Evolutionary conservation across 2,113 vertebrate genomes (phyloP), one percentile per base, ranked within the genome.

Genomic region (Pseudolaguvia tuberculata): DNA sequence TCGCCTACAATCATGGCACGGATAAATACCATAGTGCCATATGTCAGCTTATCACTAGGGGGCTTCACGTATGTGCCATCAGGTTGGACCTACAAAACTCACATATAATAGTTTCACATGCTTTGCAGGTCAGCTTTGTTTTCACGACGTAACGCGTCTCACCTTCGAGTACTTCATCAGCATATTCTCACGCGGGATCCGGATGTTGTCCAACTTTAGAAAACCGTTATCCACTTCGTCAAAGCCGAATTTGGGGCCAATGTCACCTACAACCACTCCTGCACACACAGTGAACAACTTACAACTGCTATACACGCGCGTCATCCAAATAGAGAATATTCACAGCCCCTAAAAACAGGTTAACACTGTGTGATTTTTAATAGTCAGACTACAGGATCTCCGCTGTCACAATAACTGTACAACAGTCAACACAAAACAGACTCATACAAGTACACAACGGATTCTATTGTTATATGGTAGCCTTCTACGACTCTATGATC

Each of bases 21-120:
- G 86, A 98, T 92, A 48, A 99, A 99, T 77, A 99, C 96, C 97
- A 99, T 99, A 80, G 97, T 99, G 73, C 96, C 96, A 0, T 99
- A 99, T 0, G 96, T 98, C 80, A 99, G 91, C 84, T 98, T 99
- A 85, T 93, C 90, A 80, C 90, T 98, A 2, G 95, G 78, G 0
- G 97, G 97, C 52, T 97, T 96, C 86, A 94, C 78, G 0, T 99
- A 99, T 0, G 91, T 93, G 39, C 97, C 97, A 50, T 98, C 94
- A 56, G 94, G 93, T 83, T 94, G 92, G 84, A 98, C 95, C 97
- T 99, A 76, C 47, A 77, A 20, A 75, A n/a, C n/a, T n/a, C 47
- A 72, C 2, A 70, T 0, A 23, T 14, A 65, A 11, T 1, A 13
- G 2, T 35, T 52, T 17, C n/a, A 23, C 15, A 21, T 65, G 6